Evolutionary conservation across 2,113 vertebrate genomes (phyloP).

Genomic region (Clarias macrocephalus): DNA sequence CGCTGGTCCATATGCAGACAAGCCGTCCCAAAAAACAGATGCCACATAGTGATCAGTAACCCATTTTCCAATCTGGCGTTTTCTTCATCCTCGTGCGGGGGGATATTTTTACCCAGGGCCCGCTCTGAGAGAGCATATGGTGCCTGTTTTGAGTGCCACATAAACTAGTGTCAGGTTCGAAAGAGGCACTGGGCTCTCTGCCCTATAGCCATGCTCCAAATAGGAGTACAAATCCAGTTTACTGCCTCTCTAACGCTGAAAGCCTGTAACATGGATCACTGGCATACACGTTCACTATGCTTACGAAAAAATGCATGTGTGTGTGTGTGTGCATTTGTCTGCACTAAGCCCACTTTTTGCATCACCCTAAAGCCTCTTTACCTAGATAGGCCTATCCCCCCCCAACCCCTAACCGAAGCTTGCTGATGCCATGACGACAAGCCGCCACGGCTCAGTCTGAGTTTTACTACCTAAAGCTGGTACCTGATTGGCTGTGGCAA

Average conservation of each 20-base stretch:
- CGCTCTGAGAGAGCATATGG: conserved; percentile 75
- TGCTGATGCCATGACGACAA: conserved; percentile 64
- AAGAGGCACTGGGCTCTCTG: conserved; percentile 64
- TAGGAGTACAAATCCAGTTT: conserved; percentile 60
- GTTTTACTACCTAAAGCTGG: conserved; percentile 63
- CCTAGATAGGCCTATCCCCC: conserved; percentile 25
- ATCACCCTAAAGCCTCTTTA: conserved; percentile 25
- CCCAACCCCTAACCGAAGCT: conserved; percentile 45
- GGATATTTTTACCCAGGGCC: conserved; percentile 74
- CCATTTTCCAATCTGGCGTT: conserved; percentile 78
- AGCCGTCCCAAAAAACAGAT: conserved; percentile 45
- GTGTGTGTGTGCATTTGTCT: conserved; percentile 5
- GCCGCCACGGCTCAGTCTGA: conserved; percentile 61
- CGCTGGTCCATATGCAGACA: conserved; percentile 9
- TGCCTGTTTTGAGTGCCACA: conserved; percentile 70
- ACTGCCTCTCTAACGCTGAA: conserved; percentile 49
- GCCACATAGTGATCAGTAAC: conserved; percentile 69
- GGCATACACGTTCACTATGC: background rate
- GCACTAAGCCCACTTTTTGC: conserved; percentile 3
- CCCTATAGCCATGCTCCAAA: conserved; percentile 62
- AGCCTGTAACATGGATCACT: background rate
- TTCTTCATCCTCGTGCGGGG: conserved; percentile 63
- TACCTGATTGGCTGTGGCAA: conserved; percentile 67
- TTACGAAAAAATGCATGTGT: conserved; percentile 11
- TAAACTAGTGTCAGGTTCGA: conserved; percentile 59